Evolutionary conservation across 1,140 invertebrate species (phyloP), one percentile per base, ranked within the genome.

Genomic region (Neotoxoptera formosana): DNA sequence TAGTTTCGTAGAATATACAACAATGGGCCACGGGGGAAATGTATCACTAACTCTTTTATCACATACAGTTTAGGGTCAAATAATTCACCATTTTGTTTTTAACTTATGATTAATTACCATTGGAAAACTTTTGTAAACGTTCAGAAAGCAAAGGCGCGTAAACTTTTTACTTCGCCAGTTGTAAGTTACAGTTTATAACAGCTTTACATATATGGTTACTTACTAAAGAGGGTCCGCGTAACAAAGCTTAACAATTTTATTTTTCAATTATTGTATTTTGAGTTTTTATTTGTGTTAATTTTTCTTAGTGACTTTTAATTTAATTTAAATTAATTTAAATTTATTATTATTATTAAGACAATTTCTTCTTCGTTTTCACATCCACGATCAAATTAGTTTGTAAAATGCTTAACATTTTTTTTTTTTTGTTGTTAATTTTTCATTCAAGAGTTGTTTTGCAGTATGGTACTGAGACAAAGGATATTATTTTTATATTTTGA

Each of bases 91-190:
- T 48, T 90, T 90, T 90, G 89, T 67, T 90, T 90, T 90, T 67
- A 60, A 67, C 89, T 90, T 67, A 45, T 90, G 89, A 90, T 90
- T 90, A 60, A 90, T 60, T 36, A 41, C 89, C 89, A 45, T 90
- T 90, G 88, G 20, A 60, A 60, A 90, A 90, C 48, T 90, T 41
- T 89, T 34, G 48, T n/a, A 48, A 48, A 88, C 17, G 51, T 8
- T 23, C 23, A 20, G 56, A 67, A 90, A 47, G 60, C 56, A 45
- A 90, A 90, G 60, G 53, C 53, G 34, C 36, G 36, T 25, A 60
- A 90, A 90, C 88, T 90, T 67, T 90, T 67, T 11, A 67, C 89
- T 45, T 60, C 41, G 53, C 36, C 88, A 56, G 88, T 56, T 56
- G 51, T 56, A 34, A n/a, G 20, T 7, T 88, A 89, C 51, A 41